A percentile compares a stretch with the other conserved stretches of the same genome.
These are phyloP conservation scores for Ceratoteleas bidentatus DNA, from an alignment of 1,140 invertebrate genomes.

Conservation along the genomic window DNA sequence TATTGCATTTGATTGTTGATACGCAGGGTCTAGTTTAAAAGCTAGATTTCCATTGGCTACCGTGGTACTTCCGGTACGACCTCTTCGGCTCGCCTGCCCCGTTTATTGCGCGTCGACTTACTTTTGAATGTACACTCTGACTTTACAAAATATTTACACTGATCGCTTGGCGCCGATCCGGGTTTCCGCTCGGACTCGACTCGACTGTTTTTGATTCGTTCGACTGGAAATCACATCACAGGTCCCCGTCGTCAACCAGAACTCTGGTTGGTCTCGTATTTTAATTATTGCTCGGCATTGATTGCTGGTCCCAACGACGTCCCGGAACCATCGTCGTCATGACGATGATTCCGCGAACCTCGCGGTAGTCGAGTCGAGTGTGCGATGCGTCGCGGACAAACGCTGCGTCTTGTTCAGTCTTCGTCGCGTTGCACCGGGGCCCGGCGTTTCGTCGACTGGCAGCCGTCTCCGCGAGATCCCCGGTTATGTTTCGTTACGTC, in stretches of 20 bases:
- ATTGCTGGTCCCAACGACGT: conserved; percentile 16
- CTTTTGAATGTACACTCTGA: conserved; percentile 53
- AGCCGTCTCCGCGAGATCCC: background rate
- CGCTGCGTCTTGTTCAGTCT: conserved; percentile 54
- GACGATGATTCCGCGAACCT: background rate
- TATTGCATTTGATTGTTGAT: conserved; percentile 73
- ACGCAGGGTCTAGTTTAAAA: conserved; percentile 68
- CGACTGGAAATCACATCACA: too few species aligned
- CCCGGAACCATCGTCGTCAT: background rate
- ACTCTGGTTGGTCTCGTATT: conserved; percentile 29
- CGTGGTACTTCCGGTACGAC: conserved; percentile 20
- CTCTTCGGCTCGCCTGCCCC: background rate
- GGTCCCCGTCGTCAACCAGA: too few species aligned
- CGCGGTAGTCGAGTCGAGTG: background rate
- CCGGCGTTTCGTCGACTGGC: background rate
- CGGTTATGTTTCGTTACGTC: conserved; percentile 48
- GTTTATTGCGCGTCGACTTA: conserved; percentile 39
- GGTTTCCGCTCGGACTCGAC: conserved; percentile 17
- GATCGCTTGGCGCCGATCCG: conserved; percentile 40
- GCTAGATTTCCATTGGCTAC: conserved; percentile 59
- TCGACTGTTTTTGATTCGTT: conserved; percentile 38
- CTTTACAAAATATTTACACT: conserved; percentile 66
- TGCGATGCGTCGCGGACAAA: conserved; percentile 15
- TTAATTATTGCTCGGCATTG: conserved; percentile 48
- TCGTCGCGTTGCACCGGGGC: conserved; percentile 40